Base-by-base conservation (phyloP, 1,140 invertebrate species). In the Drosophila teissieri region DNA sequence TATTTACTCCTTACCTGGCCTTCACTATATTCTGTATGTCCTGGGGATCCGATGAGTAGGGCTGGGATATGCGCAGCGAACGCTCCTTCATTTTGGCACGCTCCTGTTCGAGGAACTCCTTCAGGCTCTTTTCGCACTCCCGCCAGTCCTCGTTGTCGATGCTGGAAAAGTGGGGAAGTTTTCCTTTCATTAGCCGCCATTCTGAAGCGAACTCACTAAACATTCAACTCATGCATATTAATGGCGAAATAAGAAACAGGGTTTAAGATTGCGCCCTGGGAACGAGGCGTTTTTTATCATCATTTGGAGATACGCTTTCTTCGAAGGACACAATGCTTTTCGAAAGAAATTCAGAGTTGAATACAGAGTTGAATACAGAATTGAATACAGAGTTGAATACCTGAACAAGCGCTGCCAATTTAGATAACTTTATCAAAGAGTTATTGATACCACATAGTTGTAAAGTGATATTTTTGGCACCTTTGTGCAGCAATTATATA, bases 41-140 rank as follows among this genome's bases (percentile, higher is more conserved):
- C 60, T 72, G 36, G 2, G 90, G 90, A 89, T 92, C 91, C 24
- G 84, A 89, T 2, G 84, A 78, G 55, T 79, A 92, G 8, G 74
- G 88, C 48, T 74, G 82, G 7, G 91, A 74, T 12, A 80, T 54
- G 27, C 81, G 81, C 45, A 80, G 15, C 3, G 82, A 84, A 39
- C 85, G 88, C 54, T 88, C 84, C 61, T 91, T 92, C 91, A 92
- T 91, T 54, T 91, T 92, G 44, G 82, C 72, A 19, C 90, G 77
- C 54, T 92, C 91, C 14, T 51, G 67, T 37, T 92, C 82, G 0
- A 92, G 78, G 70, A 92, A 92, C 53, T 91, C 81, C 70, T 91
- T 91, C 19, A 92, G 63, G 57, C 80, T 75, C 49, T 90, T 86
- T 51, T 92, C 91, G 69, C 91, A 92, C 36, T 86, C 82, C 15